A percentile compares a stretch with the other conserved stretches of the same genome.
phyloP scores from a whole-genome alignment of 2,113 vertebrate genomes.

The Antennarius striatus region DNA sequence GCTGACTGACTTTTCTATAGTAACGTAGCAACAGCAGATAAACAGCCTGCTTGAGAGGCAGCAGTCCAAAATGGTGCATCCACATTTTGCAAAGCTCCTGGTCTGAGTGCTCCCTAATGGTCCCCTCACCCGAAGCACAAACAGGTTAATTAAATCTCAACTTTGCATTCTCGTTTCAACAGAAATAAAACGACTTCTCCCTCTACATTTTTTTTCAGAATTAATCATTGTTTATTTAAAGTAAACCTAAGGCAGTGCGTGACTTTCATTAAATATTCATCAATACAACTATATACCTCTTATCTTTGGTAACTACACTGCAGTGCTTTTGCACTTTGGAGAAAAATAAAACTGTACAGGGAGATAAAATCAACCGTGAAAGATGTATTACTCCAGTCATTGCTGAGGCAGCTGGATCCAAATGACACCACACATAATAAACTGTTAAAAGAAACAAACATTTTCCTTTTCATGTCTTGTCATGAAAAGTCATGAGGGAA shows the following conservation, averaged over 20 bases:
- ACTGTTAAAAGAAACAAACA: too few species aligned
- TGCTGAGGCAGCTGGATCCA: slow-evolving; percentile 30
- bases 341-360: slow-evolving; percentile 81
- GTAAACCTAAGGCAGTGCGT: slow-evolving; percentile 21
- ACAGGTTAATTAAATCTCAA: slow-evolving; percentile 46
- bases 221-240: slow-evolving; percentile 41
- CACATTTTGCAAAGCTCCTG: slow-evolving; percentile 43
- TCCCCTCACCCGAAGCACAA: slow-evolving; percentile 21
- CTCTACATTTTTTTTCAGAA: slow-evolving; percentile 27
- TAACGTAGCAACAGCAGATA: slow-evolving; percentile 71
- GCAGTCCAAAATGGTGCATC: slow-evolving; percentile 67
- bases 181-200: slow-evolving; percentile 10
- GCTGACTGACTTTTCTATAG: slow-evolving; percentile 41
- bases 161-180: slow-evolving; percentile 31
- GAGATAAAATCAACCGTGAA: slow-evolving; percentile 25
- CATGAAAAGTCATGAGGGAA: slow-evolving; percentile 1
- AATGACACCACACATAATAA: slow-evolving; percentile 24
- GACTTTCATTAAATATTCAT: slow-evolving; percentile 23
- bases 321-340: slow-evolving; percentile 75
- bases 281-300: slow-evolving; percentile 2
- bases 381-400: slow-evolving; percentile 32
- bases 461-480: slow-evolving; percentile 15
- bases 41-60: slow-evolving; percentile 60
- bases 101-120: slow-evolving; percentile 30
- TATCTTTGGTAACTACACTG: slow-evolving; percentile 19